Conservation (phyloP, 2,888 invertebrate genomes). For the Lasioglossum vierecki region DNA sequence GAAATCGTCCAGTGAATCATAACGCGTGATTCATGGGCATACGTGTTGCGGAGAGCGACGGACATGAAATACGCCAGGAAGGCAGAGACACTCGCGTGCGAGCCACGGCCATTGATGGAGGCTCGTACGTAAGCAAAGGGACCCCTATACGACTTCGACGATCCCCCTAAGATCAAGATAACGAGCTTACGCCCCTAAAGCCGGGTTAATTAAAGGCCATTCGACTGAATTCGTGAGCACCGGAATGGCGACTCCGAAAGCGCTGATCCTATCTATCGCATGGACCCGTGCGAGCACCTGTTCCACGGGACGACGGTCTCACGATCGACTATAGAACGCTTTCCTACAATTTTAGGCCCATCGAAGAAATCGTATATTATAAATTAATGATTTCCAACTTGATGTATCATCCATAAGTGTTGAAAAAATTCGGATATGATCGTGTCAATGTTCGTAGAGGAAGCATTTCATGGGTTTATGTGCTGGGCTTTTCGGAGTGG, state of each 20-base stretch:
- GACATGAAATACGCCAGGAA: slow-evolving; percentile 51
- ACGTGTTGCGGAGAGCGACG: slow-evolving; percentile 39
- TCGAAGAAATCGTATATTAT: background rate
- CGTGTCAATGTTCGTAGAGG: background rate
- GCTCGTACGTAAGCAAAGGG: slow-evolving; percentile 61
- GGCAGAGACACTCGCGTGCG: slow-evolving; percentile 47
- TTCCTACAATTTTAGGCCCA: background rate
- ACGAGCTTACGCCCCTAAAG: slow-evolving; percentile 76
- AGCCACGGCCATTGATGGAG: slow-evolving; percentile 36
- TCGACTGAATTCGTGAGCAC: slow-evolving; percentile 73
- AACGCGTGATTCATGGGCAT: slow-evolving; percentile 51
- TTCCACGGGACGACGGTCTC: slow-evolving; percentile 42
- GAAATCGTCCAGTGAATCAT: slow-evolving; percentile 46
- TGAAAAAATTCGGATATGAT: no score
- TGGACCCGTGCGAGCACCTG: slow-evolving; percentile 41
- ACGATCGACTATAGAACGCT: slow-evolving; percentile 11
- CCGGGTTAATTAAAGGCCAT: slow-evolving; percentile 79
- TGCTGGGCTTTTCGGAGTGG: background rate
- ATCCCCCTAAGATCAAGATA: slow-evolving; percentile 76
- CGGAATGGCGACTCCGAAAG: slow-evolving; percentile 66
- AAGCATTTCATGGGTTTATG: background rate
- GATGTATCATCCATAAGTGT: background rate
- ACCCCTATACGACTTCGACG: slow-evolving; percentile 51
- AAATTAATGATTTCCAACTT: background rate
- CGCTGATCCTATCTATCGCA: slow-evolving; percentile 58